Percentiles rank a stretch among this genome's conserved stretches.
These are phyloP conservation scores for Schizotus pectinicornis DNA, from an alignment of 2,888 invertebrate genomes.

Conservation along the genomic window DNA sequence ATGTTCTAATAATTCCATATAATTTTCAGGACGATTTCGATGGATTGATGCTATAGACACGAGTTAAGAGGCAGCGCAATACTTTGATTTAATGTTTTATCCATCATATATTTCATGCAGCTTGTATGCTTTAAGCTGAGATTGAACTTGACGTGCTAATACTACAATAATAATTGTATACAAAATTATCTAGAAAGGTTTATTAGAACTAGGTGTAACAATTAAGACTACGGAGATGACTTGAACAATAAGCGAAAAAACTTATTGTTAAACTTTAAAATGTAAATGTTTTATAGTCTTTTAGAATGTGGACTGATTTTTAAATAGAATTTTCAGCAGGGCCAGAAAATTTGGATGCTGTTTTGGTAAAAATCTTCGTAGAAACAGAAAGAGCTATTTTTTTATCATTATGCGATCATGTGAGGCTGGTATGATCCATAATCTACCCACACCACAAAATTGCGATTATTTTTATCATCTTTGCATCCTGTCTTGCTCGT, in stretches of 20 bases:
- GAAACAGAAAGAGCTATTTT: slow-evolving; percentile 5
- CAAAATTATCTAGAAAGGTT: slow-evolving; percentile 27
- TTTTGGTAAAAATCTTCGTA: slow-evolving; percentile 34
- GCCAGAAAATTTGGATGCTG: slow-evolving; percentile 33
- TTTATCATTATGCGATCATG: slow-evolving; percentile 33
- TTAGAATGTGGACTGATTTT: slow-evolving; percentile 44
- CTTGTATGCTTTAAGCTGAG: slow-evolving; percentile 35
- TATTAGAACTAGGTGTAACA: slow-evolving; percentile 31
- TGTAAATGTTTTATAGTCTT: slow-evolving; percentile 40
- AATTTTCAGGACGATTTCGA: slow-evolving; percentile 43
- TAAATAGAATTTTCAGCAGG: slow-evolving; percentile 26
- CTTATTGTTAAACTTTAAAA: slow-evolving; percentile 28
- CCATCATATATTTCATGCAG: slow-evolving; percentile 34
- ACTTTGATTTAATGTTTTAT: slow-evolving; percentile 37
- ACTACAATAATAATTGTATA: slow-evolving; percentile 27
- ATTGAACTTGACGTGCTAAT: slow-evolving; percentile 32
- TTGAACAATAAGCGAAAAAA: slow-evolving; percentile 27
- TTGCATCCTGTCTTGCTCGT: slow-evolving; percentile 23
- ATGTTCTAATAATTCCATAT: slow-evolving; percentile 1
- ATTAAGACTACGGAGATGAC: slow-evolving; percentile 26
- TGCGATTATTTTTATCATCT: slow-evolving; percentile 24
- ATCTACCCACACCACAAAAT: slow-evolving; percentile 17
- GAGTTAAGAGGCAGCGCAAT: slow-evolving; percentile 10
- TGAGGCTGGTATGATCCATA: slow-evolving; percentile 41
- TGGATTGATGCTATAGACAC: slow-evolving; percentile 40